These are phyloP conservation scores for Pseudoatta argentina DNA, from an alignment of 1,140 invertebrate species.

Conservation along the genomic window DNA sequence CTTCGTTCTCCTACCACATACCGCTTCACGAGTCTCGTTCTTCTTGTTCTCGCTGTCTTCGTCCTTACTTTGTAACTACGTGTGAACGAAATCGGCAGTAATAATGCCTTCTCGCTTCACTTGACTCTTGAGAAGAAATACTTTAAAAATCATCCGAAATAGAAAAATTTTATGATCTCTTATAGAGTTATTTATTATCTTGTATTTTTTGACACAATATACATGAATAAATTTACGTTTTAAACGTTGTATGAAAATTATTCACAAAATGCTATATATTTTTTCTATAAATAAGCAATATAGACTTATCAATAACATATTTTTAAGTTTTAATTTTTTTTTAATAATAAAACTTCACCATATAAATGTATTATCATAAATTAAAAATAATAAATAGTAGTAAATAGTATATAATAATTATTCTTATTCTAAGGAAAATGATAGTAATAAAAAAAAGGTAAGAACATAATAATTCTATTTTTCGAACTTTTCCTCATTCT, in stretches of 20 bases:
- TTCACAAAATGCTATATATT: neutral
- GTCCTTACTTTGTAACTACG: conserved; percentile 6
- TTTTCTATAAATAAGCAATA: neutral
- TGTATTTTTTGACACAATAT: neutral
- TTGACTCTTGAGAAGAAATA: conserved; percentile 14
- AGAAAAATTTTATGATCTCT: conserved; percentile 2
- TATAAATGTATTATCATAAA: neutral
- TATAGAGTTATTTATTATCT: neutral
- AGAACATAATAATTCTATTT: neutral
- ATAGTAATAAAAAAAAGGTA: neutral
- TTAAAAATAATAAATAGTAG: neutral
- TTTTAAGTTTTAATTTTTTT: neutral
- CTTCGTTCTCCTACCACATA: conserved; percentile 51
- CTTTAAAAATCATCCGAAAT: conserved; percentile 12
- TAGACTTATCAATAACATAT: neutral
- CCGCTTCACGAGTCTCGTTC: conserved; percentile 13
- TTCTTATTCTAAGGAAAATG: neutral
- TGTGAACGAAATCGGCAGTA: conserved; percentile 24
- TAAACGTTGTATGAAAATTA: neutral
- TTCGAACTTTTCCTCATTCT: conserved; percentile 3
- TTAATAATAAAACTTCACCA: neutral
- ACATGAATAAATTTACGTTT: neutral
- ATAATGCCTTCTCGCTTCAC: neutral
- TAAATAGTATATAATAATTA: neutral
- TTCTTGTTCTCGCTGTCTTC: conserved; percentile 40